Evolutionary conservation across 2,888 invertebrate genomes (phyloP), one percentile per base, ranked within the genome.

Genomic region (Mythimna impura): DNA sequence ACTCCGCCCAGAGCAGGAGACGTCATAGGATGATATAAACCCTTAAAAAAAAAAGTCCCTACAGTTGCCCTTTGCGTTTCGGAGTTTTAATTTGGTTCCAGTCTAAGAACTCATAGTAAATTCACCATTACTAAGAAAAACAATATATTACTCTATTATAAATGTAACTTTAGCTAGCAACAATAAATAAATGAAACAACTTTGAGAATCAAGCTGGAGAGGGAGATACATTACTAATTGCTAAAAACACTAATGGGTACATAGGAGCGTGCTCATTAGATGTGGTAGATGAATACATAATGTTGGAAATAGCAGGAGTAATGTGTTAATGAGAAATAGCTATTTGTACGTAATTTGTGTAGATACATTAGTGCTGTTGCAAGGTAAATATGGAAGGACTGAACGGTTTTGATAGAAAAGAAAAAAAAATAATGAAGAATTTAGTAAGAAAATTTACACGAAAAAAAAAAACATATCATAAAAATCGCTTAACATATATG

Each of bases 221-320:
- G 20, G 3, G 30, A 50, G 30, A 55, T 77, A 61, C 36, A 40
- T 74, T 55, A 74, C 70, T 69, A 77, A 74, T 74, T 74, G 77
- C 30, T 47, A 30, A 20, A 50, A 61, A 61, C 40, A 30, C 36
- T 69, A 74, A 74, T 74, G 70, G 70, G 8, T 30, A 9, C 30
- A 40, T 22, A 20, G 36, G 69, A 68, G 2, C 14, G 36, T 47
- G 60, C 40, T 67, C 20, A 6, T n/a, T 76, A 30, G 43, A 74
- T 40, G 30, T 50, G 22, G 4, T 20, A 20, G 3, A 30, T 50
- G 2, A 40, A 47, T 57, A 12, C 5, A 25, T 25, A 8, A 22
- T 5, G 22, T 71, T 22, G 10, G 1, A 17, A 47, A 47, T 17
- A 58, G 20, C 14, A 20, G 34, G 20, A 34, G 20, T 58, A 20